Evolutionary conservation across 64 coral and sea anemone species (phyloP), one percentile per base, ranked within the genome.

Genomic region (Stichodactyla mertensii): DNA sequence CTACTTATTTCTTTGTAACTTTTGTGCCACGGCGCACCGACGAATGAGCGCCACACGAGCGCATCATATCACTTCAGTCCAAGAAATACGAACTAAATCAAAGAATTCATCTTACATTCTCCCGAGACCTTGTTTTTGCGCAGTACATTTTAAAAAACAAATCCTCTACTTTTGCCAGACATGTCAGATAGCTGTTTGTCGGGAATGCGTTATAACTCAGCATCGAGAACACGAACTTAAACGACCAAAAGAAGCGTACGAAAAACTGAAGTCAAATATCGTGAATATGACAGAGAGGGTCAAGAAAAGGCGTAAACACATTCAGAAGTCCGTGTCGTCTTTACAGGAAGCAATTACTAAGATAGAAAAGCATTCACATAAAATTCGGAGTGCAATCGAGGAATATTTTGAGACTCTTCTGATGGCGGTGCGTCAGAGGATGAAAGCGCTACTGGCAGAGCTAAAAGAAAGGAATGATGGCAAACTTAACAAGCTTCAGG

Each of bases 1-100:
- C 16, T 85, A 71, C 15, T 57, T 88, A 5, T 91, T 95, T 82
- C 74, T 91, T 0, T 91, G 93, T 59, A 79, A 70, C 16, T 94
- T 94, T 83, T 94, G 92, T 70, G 85, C 92, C 1, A 94, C 88
- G 0, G 92, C 92, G 1, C 92, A 94, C 54, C 80, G 85, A 5
- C 13, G 92, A 51, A 94, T 94, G 85, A 94, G 88, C 64, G 92
- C 92, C 0, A 94, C 92, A 6, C 87, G 84, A 85, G 24, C 84
- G 2, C 92, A 94, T 36, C 78, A 58, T 2, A 69, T 94, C 55
- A 79, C 74, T 27, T 82, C 88, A 27, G 84, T 94, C 13, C 84
- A 94, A 64, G 79, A 94, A n/a, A 79, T 94, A 5, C 79, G 78
- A 19, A 82, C 55, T 16, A 81, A 90, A 22, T 28, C 60, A 22